Base-by-base conservation (phyloP, 2,888 invertebrate species). In the Crioceris asparagi region DNA sequence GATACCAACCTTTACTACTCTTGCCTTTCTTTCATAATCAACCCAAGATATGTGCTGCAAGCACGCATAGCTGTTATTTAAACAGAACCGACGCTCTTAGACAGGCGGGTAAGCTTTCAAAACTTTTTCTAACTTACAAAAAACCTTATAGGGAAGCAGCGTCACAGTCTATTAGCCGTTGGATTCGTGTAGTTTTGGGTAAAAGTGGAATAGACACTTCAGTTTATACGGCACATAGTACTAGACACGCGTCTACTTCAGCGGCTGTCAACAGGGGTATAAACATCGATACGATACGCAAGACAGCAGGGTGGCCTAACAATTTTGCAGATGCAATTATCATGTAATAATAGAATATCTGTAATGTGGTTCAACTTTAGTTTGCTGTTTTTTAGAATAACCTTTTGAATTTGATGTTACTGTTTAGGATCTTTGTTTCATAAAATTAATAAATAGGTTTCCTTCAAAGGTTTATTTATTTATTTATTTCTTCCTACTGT, bases 201-300 rank as follows among this genome's bases (percentile, higher is more conserved):
- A 39, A 44, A 46, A 46, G 16, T 36, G 53, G 50, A 4, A 8
- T 54, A 5, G 50, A 51, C 23, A 47, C 44, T 3, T 18, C 33
- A 1, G 39, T 35, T 23, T 54, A 51, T 32, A 44, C 44, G 11
- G 43, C 49, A 1, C 39, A 52, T 23, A 47, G 45, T 16, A 52
- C 51, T 11, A 35, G 51, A 5, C 52, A 52, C 25, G 53, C 50
- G 4, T 38, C 51, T 2, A 52, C 51, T 4, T 54, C 51, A 8
- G 39, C 44, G n/a, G 52, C 52, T 6, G 38, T 41, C 10, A 16
- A 48, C 29, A 38, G 32, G 14, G 50, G 48, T 2, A 33, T 53
- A 12, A 43, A 29, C 21, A 30, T 50, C 29, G 51, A 51, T 34
- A 32, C 32, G 2, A 52, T 52, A 19, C 15, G 36, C 19, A 41